Conservation (phyloP, 30 jellyfish, hydroid and myxozoan species). For the Clytia hemisphaerica region DNA sequence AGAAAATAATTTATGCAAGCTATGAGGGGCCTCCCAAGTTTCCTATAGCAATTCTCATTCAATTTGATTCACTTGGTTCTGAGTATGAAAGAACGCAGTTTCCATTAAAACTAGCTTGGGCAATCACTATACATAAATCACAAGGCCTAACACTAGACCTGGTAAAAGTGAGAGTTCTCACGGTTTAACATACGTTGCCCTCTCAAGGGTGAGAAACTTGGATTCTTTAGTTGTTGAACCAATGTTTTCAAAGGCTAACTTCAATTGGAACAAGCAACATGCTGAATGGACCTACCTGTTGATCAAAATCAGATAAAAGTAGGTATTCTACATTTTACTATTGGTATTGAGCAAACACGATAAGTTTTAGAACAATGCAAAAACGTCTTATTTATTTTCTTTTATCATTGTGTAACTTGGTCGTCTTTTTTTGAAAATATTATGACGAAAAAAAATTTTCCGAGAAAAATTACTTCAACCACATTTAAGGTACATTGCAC, state of each 20-base stretch:
- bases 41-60: conserved; percentile 39
- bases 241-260: neutral
- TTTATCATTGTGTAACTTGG: no score
- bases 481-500: no score
- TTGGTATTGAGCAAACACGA: no score
- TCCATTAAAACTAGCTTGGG: conserved; percentile 22
- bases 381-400: no score
- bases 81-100: neutral
- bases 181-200: conserved; percentile 20
- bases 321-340: no score
- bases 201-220: neutral
- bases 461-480: no score
- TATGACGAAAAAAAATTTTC: no score
- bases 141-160: conserved; percentile 18
- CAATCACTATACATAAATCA: conserved; percentile 11
- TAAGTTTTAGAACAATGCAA: no score
- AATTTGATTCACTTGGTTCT: neutral
- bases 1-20: conserved; percentile 18
- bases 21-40: conserved; percentile 30
- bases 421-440: no score
- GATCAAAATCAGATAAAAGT: no score
- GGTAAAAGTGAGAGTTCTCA: neutral
- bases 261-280: no score
- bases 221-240: neutral
- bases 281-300: no score